Base-by-base conservation (phyloP, 2,888 invertebrate species). In the Euclidia mi region DNA sequence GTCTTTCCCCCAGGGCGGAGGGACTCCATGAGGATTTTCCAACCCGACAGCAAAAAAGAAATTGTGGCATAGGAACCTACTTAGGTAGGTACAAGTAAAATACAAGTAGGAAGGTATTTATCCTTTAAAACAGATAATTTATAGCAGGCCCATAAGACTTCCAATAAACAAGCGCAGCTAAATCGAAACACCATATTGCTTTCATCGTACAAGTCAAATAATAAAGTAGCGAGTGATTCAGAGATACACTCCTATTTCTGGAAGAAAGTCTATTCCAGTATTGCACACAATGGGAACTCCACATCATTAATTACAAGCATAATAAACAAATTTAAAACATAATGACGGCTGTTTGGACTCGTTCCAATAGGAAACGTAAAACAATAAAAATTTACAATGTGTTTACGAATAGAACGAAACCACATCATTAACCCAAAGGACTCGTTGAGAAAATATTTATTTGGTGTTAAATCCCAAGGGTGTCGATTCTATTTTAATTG, bases 331-430 rank as follows among this genome's bases (percentile, higher is more conserved):
- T 70, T 59, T 42, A 43, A 48, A 57, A 52, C 45, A 14, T 70
- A 70, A 65, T 60, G 49, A 60, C 44, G 18, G 40, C 32, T 69
- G 32, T 71, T 71, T 75, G 74, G 52, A 49, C 7, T 18, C 51
- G 55, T 71, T 64, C 64, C 49, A 66, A 66, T 71, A 29, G 60
- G 53, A 63, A 55, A 31, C 40, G 38, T 71, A 29, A 66, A 57
- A 46, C 42, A 11, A 28, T 56, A 49, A 56, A 56, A 49, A 44
- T 74, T 71, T 71, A 74, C 38, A 31, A 50, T 56, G 47, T 70
- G 60, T 74, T 71, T 74, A 71, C 56, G 53, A 70, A 65, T 44
- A 43, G 43, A 59, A 59, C 65, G 59, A 69, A 60, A 52, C 14
- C 44, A 25, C 38, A 40, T 66, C 71, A 74, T 74, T 71, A 63